phyloP scores from a whole-genome alignment of 2,888 invertebrate genomes.

The Eutolmus rufibarbis region DNA sequence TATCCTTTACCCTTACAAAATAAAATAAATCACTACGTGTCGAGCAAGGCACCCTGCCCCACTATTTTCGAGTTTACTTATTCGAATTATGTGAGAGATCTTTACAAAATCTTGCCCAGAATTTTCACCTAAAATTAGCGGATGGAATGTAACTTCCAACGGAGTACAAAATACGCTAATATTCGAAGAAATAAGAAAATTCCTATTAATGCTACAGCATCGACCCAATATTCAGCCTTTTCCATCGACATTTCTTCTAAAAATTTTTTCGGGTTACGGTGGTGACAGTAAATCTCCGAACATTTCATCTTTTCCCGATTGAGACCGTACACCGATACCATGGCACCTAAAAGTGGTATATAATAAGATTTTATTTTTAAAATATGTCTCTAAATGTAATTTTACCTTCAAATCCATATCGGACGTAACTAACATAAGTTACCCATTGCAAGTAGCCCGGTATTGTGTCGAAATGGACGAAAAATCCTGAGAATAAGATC shows the following conservation, averaged over 20 bases:
- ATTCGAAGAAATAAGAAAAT: conserved; percentile 82
- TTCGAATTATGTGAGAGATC: neutral
- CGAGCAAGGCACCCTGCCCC: neutral
- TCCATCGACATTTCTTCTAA: conserved; percentile 87
- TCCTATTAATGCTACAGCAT: conserved; percentile 80
- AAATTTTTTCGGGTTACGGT: conserved; percentile 80
- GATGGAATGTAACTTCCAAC: conserved; percentile 75
- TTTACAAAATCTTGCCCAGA: neutral
- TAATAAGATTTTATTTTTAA: neutral
- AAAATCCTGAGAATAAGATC: conserved; percentile 92
- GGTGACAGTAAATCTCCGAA: conserved; percentile 83
- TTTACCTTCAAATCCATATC: conserved; percentile 88
- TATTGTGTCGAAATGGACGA: conserved; percentile 90
- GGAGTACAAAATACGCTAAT: conserved; percentile 82
- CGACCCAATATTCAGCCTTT: conserved; percentile 79
- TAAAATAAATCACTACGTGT: neutral
- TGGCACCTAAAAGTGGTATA: conserved; percentile 66
- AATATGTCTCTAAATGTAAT: neutral
- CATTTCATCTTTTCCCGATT: conserved; percentile 83
- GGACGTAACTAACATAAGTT: conserved; percentile 88
- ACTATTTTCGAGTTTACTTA: neutral
- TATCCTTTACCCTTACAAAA: neutral
- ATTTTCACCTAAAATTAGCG: conserved; percentile 54
- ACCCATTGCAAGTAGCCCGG: conserved; percentile 89
- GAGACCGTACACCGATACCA: conserved; percentile 90